Base-by-base conservation (phyloP, 2,888 invertebrate genomes). In the Zaprionus lineosus region DNA sequence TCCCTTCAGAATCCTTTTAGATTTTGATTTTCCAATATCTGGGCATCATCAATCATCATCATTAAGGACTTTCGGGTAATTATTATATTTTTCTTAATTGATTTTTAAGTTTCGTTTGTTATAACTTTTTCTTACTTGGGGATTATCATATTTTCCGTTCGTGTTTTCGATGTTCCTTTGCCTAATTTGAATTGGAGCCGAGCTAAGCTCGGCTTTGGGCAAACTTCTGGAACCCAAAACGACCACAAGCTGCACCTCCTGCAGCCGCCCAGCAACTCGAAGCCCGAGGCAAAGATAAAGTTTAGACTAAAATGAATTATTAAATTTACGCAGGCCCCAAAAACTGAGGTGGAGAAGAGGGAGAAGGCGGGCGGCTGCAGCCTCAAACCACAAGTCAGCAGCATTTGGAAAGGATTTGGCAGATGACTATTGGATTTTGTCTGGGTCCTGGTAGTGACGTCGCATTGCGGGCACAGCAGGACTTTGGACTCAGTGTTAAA, bases 291-390 rank as follows among this genome's bases (percentile, higher is more conserved):
- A 60, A 64, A 82, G 71, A 84, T 74, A 82, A 78, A 78, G 85
- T 84, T 84, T 78, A 33, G 26, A 43, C 55, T 60, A 40, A 71
- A 75, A 85, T 83, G 79, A 83, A 65, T 78, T 85, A 85, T 85
- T 85, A 79, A 78, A 79, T 85, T 79, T 83, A 50, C 48, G 58
- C 67, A 61, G 55, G 53, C 62, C 41, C 55, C 56, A 41, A 59
- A 59, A 59, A 60, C 61, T 57, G 57, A 39, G 15, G 21, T 50
- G 28, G n/a, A n/a, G n/a, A n/a, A n/a, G 28, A 28, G 28, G 28
- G 46, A 36, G 26, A n/a, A n/a, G 1, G 31, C 21, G 33, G 14
- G 33, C 41, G 41, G 26, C 36, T 29, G 44, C 6, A 21, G 21
- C 18, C 15, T 44, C 15, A 21, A 19, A 8, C 43, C 37, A 9